Conservation (phyloP, 2,797 vertebrate genomes). For the Malacoctenus gilli region DNA sequence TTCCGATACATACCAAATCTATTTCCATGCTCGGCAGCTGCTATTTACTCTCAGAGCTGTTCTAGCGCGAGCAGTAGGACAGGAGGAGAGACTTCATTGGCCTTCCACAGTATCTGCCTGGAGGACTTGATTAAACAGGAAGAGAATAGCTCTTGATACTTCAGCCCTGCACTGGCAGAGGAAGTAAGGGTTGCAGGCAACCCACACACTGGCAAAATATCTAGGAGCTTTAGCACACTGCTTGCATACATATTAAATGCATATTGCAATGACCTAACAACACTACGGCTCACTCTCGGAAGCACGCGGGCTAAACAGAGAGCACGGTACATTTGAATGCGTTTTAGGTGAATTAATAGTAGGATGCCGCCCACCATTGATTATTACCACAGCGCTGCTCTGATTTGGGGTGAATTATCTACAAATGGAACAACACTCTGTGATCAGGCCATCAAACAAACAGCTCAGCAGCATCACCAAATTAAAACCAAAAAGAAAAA, state of each 20-base stretch:
- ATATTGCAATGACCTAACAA: constrained; percentile 50
- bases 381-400: constrained; percentile 13
- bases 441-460: constrained; percentile 37
- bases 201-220: constrained; percentile 75
- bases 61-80: constrained; percentile 51
- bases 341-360: constrained; percentile 22
- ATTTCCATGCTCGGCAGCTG: constrained; percentile 46
- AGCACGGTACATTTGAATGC: constrained; percentile 18
- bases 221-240: constrained; percentile 56
- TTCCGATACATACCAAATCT: constrained; percentile 45
- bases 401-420: constrained; percentile 19
- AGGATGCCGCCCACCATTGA: constrained; percentile 8
- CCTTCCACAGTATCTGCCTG: constrained; percentile 69
- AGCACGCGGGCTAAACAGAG: constrained; percentile 22
- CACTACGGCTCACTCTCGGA: constrained; percentile 13
- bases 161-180: constrained; percentile 67
- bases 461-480: constrained; percentile 22
- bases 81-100: constrained; percentile 60
- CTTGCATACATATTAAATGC: constrained; percentile 59
- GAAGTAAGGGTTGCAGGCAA: constrained; percentile 67
- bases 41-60: constrained; percentile 54
- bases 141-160: constrained; percentile 72
- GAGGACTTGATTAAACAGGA: constrained; percentile 77
- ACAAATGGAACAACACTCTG: constrained; percentile 33
- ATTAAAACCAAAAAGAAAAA: constrained; percentile 2